Evolutionary conservation across 2,113 vertebrate species (phyloP).

Genomic region (Camelus dromedarius): DNA sequence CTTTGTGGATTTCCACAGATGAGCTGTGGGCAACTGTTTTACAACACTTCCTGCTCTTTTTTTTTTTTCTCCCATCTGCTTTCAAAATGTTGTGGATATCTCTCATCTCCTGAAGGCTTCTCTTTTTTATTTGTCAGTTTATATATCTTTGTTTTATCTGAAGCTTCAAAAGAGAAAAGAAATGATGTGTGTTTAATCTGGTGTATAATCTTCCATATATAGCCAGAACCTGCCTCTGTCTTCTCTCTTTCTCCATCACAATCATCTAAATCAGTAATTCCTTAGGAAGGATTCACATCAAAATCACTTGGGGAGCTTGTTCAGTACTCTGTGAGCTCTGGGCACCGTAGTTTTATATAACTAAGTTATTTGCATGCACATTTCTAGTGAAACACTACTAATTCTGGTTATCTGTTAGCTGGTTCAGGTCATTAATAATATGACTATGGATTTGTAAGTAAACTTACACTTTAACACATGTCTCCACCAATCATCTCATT

Average conservation of each 20-base stretch:
- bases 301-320: not conserved
- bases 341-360: not conserved
- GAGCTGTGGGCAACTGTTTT: not conserved
- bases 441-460: not conserved
- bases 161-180: not conserved
- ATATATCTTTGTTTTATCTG: not conserved
- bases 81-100: not conserved
- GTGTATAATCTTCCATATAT: not conserved
- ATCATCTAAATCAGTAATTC: not conserved
- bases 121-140: not conserved
- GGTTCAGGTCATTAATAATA: not conserved
- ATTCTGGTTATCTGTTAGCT: not conserved
- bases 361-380: not conserved
- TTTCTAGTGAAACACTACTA: not conserved
- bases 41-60: not conserved
- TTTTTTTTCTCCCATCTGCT: not conserved
- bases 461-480: not conserved
- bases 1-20: not conserved
- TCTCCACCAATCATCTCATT: not conserved
- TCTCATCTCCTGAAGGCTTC: not conserved
- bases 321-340: not conserved
- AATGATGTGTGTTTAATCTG: not conserved
- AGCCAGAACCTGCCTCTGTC: not conserved
- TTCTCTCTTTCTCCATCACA: not conserved
- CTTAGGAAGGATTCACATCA: not conserved